Evolutionary conservation across 2,888 invertebrate species (phyloP).

Genomic region (Crepidodera aurea): DNA sequence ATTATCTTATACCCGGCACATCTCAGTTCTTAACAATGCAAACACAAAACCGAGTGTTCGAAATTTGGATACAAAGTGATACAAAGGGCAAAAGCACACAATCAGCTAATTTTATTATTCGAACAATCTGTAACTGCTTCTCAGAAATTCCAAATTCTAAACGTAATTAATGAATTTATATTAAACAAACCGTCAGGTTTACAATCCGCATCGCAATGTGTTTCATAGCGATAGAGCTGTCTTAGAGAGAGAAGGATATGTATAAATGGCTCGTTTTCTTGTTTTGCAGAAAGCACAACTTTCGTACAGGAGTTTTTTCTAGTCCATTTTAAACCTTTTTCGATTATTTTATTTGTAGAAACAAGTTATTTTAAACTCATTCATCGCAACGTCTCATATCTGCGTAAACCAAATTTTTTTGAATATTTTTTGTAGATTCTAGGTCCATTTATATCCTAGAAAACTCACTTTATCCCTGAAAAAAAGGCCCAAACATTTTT

Average conservation of each 20-base stretch:
- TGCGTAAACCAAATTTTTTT: too few species aligned
- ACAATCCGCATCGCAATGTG: conserved; percentile 22
- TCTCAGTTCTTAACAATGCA: neutral
- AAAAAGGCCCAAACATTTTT: too few species aligned
- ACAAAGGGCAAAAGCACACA: neutral
- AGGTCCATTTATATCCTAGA: too few species aligned
- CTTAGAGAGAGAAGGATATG: conserved; percentile 1
- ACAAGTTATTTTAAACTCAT: too few species aligned
- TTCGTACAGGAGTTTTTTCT: too few species aligned
- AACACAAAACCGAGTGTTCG: neutral
- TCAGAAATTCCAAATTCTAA: conserved; percentile 11
- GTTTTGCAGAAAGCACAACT: neutral
- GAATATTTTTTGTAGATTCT: too few species aligned
- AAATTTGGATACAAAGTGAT: neutral
- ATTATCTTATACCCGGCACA: neutral
- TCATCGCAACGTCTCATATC: too few species aligned
- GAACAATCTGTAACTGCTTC: conserved; percentile 2
- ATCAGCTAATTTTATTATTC: neutral
- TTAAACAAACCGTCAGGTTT: conserved; percentile 20
- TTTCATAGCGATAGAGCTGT: conserved; percentile 16
- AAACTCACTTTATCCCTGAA: too few species aligned
- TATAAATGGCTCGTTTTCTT: conserved; percentile 10
- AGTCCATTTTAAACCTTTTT: too few species aligned
- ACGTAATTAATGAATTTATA: conserved; percentile 28
- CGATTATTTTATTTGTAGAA: too few species aligned